Percentiles rank a stretch among this genome's conserved stretches.
Conservation (phyloP, 2,797 vertebrate species). For the Sternotherus odoratus region DNA sequence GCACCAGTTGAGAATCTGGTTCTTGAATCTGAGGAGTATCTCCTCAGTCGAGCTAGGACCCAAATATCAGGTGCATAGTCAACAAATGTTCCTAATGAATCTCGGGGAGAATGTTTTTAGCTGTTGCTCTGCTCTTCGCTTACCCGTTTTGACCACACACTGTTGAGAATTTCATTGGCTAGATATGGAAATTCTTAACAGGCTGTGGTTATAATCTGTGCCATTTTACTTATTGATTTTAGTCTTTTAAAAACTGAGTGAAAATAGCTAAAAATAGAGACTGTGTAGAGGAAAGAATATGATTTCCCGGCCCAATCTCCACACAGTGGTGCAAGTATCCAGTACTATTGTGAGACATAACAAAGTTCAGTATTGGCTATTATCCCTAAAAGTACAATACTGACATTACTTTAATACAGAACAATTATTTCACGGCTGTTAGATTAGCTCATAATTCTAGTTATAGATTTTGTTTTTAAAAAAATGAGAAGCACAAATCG, state of each 20-base stretch:
- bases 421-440: conserved; percentile 49
- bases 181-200: conserved; percentile 28
- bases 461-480: conserved; percentile 32
- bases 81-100: neutral
- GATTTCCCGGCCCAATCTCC: conserved; percentile 9
- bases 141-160: neutral
- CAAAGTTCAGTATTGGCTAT: no score
- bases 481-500: conserved; percentile 22
- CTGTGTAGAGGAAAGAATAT: conserved; percentile 8
- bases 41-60: neutral
- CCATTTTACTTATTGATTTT: neutral
- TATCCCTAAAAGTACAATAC: neutral
- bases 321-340: conserved; percentile 17
- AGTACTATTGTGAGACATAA: conserved; percentile 21
- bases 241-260: conserved; percentile 8
- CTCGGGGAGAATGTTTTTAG: neutral
- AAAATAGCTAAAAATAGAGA: conserved; percentile 47
- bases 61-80: neutral
- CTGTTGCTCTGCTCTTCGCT: neutral
- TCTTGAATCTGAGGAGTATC: neutral
- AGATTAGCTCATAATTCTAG: conserved; percentile 37
- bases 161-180: neutral
- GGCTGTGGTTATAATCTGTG: neutral
- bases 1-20: neutral
- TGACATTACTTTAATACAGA: conserved; percentile 52